Conservation (phyloP, 30 jellyfish, hydroid and myxozoan species). For the Aurelia aurita complex sp. Pacific region DNA sequence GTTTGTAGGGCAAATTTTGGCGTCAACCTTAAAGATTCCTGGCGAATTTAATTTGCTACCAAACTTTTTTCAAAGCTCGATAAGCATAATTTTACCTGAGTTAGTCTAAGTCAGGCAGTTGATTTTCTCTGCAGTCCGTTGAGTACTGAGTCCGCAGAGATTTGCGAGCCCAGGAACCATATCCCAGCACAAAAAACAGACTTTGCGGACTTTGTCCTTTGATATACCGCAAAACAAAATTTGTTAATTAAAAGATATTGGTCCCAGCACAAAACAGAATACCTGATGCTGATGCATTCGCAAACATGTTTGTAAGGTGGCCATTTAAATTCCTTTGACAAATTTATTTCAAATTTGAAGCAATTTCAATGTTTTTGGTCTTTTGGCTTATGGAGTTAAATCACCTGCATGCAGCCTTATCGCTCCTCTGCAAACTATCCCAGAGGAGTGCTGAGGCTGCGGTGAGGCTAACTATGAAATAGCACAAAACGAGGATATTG, state of each 20-base stretch:
- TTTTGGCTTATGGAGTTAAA: background rate
- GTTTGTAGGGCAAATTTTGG: no score
- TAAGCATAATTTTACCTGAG: no score
- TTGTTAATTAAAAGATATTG: background rate
- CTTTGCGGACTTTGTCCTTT: no score
- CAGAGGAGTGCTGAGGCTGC: background rate
- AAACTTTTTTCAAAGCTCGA: no score
- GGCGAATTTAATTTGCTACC: no score
- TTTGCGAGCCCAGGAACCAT: background rate
- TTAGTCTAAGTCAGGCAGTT: no score
- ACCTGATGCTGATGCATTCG: background rate
- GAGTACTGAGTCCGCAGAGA: background rate
- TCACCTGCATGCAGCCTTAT: background rate
- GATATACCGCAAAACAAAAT: background rate
- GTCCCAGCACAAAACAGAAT: background rate
- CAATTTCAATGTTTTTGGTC: background rate
- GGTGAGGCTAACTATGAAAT: background rate
- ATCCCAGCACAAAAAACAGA: no score
- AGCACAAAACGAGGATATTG: background rate
- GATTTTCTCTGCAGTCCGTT: no score
- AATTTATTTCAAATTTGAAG: background rate
- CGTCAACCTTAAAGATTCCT: no score
- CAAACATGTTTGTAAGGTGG: background rate
- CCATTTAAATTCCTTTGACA: background rate
- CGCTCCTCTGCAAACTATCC: constrained; percentile 3